Evolutionary conservation across 2,797 vertebrate species (phyloP).

Genomic region (Scyliorhinus canicula): DNA sequence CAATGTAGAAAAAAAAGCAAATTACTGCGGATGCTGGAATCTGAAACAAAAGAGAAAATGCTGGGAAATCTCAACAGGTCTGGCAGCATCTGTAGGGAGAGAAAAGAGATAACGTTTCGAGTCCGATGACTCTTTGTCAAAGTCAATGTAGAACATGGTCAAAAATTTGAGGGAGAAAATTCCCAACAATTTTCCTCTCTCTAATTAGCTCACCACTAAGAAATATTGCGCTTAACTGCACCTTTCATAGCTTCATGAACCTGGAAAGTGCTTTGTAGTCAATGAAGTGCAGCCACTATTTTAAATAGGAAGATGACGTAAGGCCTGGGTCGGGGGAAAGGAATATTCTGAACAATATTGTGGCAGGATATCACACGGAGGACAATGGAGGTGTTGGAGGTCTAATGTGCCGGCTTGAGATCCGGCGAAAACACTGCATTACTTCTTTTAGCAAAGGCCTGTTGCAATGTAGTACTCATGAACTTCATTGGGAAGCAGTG

Average conservation of each 20-base stretch:
- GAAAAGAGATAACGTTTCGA: too few species aligned
- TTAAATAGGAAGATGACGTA: too few species aligned
- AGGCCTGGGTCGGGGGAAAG: neutral
- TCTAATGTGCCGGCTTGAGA: neutral
- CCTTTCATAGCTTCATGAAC: neutral
- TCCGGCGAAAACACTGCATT: neutral
- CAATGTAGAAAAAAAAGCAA: neutral
- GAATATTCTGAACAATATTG: neutral
- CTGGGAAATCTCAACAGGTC: too few species aligned
- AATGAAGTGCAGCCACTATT: neutral
- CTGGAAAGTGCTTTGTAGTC: neutral
- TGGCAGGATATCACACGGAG: neutral
- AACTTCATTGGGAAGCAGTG: neutral
- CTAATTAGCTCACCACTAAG: neutral
- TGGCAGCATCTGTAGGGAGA: too few species aligned
- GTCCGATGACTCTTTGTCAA: too few species aligned
- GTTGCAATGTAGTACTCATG: neutral
- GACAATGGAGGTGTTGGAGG: neutral
- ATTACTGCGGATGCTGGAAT: too few species aligned
- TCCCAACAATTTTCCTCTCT: neutral
- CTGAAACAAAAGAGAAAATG: too few species aligned
- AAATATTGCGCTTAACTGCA: neutral
- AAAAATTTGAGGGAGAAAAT: neutral
- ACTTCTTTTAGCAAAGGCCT: too few species aligned
- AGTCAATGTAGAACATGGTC: neutral